Evolutionary conservation across 1,140 invertebrate genomes (phyloP), one percentile per base, ranked within the genome.

Genomic region (Augochlora pura): DNA sequence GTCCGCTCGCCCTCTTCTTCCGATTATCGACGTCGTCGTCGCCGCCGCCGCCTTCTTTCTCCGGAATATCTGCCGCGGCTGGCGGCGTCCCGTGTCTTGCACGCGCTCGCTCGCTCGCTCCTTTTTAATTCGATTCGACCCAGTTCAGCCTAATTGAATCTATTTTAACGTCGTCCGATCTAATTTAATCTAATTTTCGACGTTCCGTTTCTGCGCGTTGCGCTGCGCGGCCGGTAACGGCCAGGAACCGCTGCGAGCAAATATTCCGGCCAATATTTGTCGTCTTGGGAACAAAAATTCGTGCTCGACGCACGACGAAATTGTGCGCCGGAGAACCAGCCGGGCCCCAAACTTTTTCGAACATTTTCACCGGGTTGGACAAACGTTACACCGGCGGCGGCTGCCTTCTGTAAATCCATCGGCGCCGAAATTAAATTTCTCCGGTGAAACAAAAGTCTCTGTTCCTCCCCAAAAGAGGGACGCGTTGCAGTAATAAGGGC

Each of bases 1-100:
- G 21, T 77, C 85, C 68, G 72, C 77, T 32, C 86, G 63, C 82
- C 66, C 70, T 77, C 71, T 68, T 78, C 54, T 42, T 32, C 32
- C 32, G 8, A 9, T 52, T 32, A n/a, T 27, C 25, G 32, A 12
- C 42, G 10, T 2, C 16, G 52, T 54, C 52, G 52, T 21, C 46
- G 46, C 25, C 75, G 14, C 27, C 1, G 46, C 27, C 54, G 27
- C 38, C 12, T 52, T 4, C 21, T 49, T 21, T 23, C 49, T 52
- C 16, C 42, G 14, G 10, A 46, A 46, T 52, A 16, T 21, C 16
- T 52, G 16, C 18, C 18, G 18, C 2, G 9, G 2, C 49, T 21
- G 49, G 6, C 49, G 18, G 16, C 38, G 18, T 2, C 21, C 57
- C n/a, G 16, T 4, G 14, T 6, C 18, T 21, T 6, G 14, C 23